Evolutionary conservation across 1,140 invertebrate genomes (phyloP), one percentile per base, ranked within the genome.

Genomic region (Caenorhabditis latens): DNA sequence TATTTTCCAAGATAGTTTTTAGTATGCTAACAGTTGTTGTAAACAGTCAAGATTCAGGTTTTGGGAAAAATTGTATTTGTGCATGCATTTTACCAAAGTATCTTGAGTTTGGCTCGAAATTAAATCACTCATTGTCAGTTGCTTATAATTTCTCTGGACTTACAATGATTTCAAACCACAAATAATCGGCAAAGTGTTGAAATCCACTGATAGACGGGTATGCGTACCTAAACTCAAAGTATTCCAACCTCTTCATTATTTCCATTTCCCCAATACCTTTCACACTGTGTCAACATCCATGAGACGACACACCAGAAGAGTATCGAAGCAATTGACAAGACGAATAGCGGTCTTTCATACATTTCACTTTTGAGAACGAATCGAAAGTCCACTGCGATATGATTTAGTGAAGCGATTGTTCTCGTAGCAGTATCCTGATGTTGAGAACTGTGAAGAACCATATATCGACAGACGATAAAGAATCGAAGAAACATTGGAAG

Each of bases 311-410:
- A 98, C 98, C 98, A 99, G 83, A 99, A 94, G 0, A 97, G 98
- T 85, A 89, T 96, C 96, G 99, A 99, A 94, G 99, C 98, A 84
- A 99, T 97, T 88, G 98, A 94, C 90, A 99, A 95, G 82, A 99
- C 97, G 75, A 97, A 99, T 89, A 98, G 97, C 40, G 98, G 98
- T 94, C 97, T 98, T 93, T 99, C 99, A 92, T 97, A 99, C 97
- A 99, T 99, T 89, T 99, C 94, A 83, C 98, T 99, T 94, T 99
- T 99, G 91, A 99, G 95, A 91, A 99, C 98, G 94, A 99, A 99
- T 92, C 96, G 95, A 67, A 98, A 99, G 94, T 99, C 99, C 95
- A 99, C 99, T 94, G 98, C 98, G 93, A 99, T 99, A 93, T 97
- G 95, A 95, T 99, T 99, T 92, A 99, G 95, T 92, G 98, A 98